phyloP scores from a whole-genome alignment of 2,113 vertebrate genomes.

The Ceyx cyanopectus region DNA sequence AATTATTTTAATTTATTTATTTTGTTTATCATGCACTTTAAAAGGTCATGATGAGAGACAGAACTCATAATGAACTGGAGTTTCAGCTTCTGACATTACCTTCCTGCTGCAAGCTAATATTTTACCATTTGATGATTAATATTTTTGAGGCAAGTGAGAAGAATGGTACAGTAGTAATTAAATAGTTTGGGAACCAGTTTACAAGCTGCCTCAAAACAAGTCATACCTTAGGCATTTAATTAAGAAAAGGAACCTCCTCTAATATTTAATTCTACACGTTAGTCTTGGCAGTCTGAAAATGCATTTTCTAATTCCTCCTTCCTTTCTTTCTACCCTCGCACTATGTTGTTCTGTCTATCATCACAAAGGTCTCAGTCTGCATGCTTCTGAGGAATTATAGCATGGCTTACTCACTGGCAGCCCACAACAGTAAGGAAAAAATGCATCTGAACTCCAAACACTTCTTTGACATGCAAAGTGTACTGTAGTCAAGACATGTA shows the following conservation, averaged over 20 bases:
- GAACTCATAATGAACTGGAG: slow-evolving; percentile 12
- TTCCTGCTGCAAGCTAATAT: slow-evolving; percentile 23
- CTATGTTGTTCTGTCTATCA: background rate
- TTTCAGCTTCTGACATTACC: slow-evolving; percentile 33
- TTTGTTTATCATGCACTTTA: background rate
- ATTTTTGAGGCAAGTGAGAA: slow-evolving; percentile 40
- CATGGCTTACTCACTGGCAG: background rate
- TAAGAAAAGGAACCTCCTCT: slow-evolving; percentile 41
- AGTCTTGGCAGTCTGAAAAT: slow-evolving; percentile 2
- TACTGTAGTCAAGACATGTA: background rate
- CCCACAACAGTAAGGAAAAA: background rate
- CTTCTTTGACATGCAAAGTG: background rate
- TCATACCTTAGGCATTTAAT: slow-evolving; percentile 51
- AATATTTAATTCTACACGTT: slow-evolving; percentile 29
- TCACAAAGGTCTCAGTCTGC: background rate
- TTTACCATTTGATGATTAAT: slow-evolving; percentile 63
- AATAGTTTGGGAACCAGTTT: slow-evolving; percentile 54
- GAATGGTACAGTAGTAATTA: slow-evolving; percentile 45
- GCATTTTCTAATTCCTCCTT: slow-evolving; percentile 31
- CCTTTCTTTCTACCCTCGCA: background rate
- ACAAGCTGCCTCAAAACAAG: slow-evolving; percentile 27
- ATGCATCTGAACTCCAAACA: background rate
- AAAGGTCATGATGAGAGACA: background rate
- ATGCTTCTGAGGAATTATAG: background rate
- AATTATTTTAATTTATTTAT: too few species aligned